A percentile compares a stretch with the other conserved stretches of the same genome.
These are phyloP conservation scores for Zapus hudsonius DNA, from an alignment of 2,113 vertebrate genomes.

Conservation along the genomic window DNA sequence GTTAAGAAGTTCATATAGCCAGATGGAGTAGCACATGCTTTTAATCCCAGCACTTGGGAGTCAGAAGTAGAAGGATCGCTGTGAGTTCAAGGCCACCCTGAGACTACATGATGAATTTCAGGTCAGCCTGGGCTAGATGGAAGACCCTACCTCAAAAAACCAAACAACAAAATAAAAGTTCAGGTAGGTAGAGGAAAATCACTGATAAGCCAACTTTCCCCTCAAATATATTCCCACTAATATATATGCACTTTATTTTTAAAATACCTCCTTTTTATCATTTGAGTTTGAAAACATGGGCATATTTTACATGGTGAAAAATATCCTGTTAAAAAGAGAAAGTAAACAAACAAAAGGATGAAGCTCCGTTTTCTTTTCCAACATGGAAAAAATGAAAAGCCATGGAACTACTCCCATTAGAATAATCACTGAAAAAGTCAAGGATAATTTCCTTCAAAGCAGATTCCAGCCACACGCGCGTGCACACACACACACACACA, in stretches of 20 bases:
- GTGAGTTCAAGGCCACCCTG: no score
- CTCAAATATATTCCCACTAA: constrained; percentile 5
- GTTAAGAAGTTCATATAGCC: no score
- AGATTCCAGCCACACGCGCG: neutral
- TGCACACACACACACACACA: neutral
- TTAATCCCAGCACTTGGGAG: no score
- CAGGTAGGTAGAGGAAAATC: neutral
- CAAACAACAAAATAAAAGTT: no score
- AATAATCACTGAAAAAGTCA: constrained; percentile 46
- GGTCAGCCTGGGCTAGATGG: no score
- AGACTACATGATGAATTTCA: no score
- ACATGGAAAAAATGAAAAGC: neutral
- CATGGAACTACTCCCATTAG: neutral
- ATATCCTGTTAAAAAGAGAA: neutral
- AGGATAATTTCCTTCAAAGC: neutral
- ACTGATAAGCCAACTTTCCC: neutral
- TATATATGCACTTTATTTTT: neutral
- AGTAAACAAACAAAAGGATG: constrained; percentile 15
- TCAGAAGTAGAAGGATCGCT: no score
- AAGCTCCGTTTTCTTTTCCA: constrained; percentile 31
- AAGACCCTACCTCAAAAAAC: no score
- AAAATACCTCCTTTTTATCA: neutral
- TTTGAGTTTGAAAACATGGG: constrained; percentile 51
- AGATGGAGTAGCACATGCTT: no score
- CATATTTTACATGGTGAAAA: neutral